Base-by-base conservation (phyloP, 2,888 invertebrate genomes). In the Eristalis tenax region DNA sequence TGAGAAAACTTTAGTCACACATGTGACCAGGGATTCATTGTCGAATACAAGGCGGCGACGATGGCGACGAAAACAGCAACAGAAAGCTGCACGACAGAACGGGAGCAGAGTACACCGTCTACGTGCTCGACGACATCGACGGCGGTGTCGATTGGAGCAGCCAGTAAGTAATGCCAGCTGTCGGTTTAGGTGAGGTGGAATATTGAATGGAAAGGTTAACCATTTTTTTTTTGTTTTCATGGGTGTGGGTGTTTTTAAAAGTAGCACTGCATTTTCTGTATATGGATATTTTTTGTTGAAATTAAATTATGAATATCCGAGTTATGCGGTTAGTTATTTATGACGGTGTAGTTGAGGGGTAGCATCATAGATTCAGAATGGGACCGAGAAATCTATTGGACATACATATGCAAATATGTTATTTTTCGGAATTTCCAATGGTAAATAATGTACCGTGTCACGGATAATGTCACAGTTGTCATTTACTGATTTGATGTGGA, bases 1-100 rank as follows among this genome's bases (percentile, higher is more conserved):
- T 87, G 56, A 73, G 68, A 83, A 87, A 87, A 83, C 83, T 85
- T 77, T 85, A 85, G 77, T 43, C 66, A 76, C 87, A 87, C 83
- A 87, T 87, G 87, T 83, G 87, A 76, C 87, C 79, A 59, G 13
- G 50, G 86, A 78, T 68, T 85, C 85, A 82, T 84, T 81, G 68
- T 76, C 80, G 61, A 38, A 23, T 32, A 28, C 38, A 23, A 64
- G 65, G 57, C 43, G 61, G 69, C 32, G 10, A 18, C 40, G 23
- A 15, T 23, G 40, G 10, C 61, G 22, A 32, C 43, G 64, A 50
- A 26, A 56, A 56, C 35, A 65, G 64, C 15, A 11, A 26, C 50
- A 56, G n/a, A n/a, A n/a, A n/a, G n/a, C 64, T 64, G 64, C 26
- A 26, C 43, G 73, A 23, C 43, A 8, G 22, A 28, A 23, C 11